Evolutionary conservation across 2,113 vertebrate genomes (phyloP).

Genomic region (Marmota flaviventris): DNA sequence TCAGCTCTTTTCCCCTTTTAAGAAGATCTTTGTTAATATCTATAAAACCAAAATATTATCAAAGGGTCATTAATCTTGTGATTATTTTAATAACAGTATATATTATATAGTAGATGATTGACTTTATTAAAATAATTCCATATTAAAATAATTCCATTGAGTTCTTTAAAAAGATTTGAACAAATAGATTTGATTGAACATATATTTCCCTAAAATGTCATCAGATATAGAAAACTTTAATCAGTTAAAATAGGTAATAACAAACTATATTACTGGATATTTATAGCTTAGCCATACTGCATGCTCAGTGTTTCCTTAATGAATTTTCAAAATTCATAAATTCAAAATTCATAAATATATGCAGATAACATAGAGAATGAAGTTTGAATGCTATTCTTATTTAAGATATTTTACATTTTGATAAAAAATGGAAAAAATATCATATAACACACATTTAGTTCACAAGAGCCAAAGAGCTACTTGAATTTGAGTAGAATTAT

Average conservation of each 20-base stretch:
- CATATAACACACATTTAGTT: not conserved
- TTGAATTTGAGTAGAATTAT: not conserved
- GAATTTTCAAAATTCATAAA: constrained; percentile 7
- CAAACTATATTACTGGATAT: not conserved
- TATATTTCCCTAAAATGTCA: constrained; percentile 25
- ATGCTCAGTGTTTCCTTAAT: constrained; percentile 22
- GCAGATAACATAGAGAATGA: not conserved
- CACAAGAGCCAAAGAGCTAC: not conserved
- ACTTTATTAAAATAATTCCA: not conserved
- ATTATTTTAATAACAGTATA: not conserved
- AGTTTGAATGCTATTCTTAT: not conserved
- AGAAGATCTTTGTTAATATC: not conserved
- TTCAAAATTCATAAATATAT: not conserved
- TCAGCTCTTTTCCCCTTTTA: not conserved
- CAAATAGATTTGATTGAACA: not conserved
- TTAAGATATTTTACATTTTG: constrained; percentile 48
- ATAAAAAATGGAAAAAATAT: constrained; percentile 15
- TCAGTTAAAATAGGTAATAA: constrained; percentile 15
- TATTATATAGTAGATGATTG: not conserved
- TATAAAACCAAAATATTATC: not conserved
- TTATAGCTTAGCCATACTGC: not conserved
- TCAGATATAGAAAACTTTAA: not conserved
- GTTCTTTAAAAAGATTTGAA: constrained; percentile 31
- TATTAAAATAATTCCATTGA: constrained; percentile 1
- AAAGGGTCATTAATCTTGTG: not conserved